These are phyloP conservation scores for Typhlichthys subterraneus DNA, from an alignment of 2,797 vertebrate species.

Conservation along the genomic window DNA sequence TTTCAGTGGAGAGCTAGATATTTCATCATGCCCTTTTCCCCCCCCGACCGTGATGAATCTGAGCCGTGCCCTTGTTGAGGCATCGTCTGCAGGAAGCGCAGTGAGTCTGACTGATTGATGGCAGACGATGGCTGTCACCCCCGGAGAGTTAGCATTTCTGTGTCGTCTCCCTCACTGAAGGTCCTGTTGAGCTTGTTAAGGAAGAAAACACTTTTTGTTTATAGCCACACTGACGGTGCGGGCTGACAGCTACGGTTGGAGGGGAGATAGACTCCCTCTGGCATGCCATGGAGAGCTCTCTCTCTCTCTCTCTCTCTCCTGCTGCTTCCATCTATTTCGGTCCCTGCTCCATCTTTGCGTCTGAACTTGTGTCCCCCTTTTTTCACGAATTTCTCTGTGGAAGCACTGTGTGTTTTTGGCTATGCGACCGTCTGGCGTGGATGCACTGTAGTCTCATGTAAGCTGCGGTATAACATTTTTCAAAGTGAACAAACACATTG, in stretches of 20 bases:
- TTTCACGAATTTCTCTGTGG: no score
- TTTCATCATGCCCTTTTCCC: slow-evolving; percentile 65
- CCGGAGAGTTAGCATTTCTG: slow-evolving; percentile 74
- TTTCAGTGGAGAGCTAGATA: slow-evolving; percentile 61
- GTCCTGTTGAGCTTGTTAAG: slow-evolving; percentile 82
- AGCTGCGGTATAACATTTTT: slow-evolving; percentile 15
- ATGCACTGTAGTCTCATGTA: no score
- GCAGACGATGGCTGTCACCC: slow-evolving; percentile 74
- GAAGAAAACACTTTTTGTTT: slow-evolving; percentile 79
- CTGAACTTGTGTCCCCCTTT: no score
- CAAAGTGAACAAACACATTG: slow-evolving; percentile 33
- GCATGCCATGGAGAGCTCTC: slow-evolving; percentile 20
- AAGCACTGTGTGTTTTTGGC: no score
- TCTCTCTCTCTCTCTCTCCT: not conserved
- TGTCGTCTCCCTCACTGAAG: slow-evolving; percentile 73
- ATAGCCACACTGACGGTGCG: slow-evolving; percentile 67
- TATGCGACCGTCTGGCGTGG: no score
- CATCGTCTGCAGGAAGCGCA: slow-evolving; percentile 65
- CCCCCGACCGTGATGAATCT: slow-evolving; percentile 69
- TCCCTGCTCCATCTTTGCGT: no score
- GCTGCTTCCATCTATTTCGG: not conserved
- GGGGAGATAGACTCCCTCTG: slow-evolving; percentile 64
- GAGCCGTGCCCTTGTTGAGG: slow-evolving; percentile 72
- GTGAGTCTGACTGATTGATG: slow-evolving; percentile 75
- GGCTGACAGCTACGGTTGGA: slow-evolving; percentile 73